A percentile compares a stretch with the other conserved stretches of the same genome.
These are phyloP conservation scores for Lerista edwardsae DNA, from an alignment of 2,797 vertebrate genomes.

Conservation along the genomic window DNA sequence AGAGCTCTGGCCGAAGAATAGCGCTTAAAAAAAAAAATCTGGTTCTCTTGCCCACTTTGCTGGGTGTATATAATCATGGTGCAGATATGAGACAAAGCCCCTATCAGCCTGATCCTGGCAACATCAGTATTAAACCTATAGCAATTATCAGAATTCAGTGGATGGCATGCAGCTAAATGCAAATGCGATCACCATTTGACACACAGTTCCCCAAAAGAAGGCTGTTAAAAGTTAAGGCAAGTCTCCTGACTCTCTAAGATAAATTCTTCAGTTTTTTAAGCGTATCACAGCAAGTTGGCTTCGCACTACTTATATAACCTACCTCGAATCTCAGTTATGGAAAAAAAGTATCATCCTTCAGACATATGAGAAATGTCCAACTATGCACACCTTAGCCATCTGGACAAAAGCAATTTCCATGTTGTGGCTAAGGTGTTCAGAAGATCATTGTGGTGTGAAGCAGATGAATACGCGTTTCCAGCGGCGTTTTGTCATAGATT, in stretches of 20 bases:
- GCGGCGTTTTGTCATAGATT: not conserved
- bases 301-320: conserved; percentile 80
- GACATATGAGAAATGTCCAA: conserved; percentile 72
- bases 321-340: conserved; percentile 79
- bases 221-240: conserved; percentile 40
- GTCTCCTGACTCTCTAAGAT: conserved; percentile 14
- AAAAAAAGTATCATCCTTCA: conserved; percentile 72
- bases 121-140: conserved; percentile 16
- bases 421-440: conserved; percentile 51
- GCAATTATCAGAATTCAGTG: not conserved
- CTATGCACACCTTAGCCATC: conserved; percentile 79
- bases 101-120: not conserved
- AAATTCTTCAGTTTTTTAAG: conserved; percentile 34
- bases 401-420: conserved; percentile 55
- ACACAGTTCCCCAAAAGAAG: not conserved
- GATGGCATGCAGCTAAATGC: not conserved
- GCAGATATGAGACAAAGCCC: not conserved
- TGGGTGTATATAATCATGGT: not conserved
- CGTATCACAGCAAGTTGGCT: conserved; percentile 65
- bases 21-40: not conserved
- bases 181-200: not conserved
- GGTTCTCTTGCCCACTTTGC: not conserved
- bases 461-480: not conserved
- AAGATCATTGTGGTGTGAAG: conserved; percentile 56
- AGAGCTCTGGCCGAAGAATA: not conserved